A percentile compares a stretch with the other conserved stretches of the same genome.
Evolutionary conservation across 2,888 invertebrate genomes (phyloP).

Genomic region (Kryphioiulus occultus): DNA sequence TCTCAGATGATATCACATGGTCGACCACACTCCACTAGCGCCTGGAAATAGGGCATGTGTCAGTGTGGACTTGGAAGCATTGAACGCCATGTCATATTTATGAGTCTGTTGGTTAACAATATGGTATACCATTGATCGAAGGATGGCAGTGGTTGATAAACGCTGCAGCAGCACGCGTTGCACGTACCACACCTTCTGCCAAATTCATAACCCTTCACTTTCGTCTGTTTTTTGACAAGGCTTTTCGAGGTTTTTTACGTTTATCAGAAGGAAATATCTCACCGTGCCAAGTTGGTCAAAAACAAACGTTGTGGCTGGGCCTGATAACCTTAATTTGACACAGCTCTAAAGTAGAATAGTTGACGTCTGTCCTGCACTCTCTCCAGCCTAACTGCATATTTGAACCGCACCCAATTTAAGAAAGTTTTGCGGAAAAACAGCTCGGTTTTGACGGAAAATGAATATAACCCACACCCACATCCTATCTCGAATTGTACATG

Average conservation of each 20-base stretch:
- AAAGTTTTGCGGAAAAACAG: background rate
- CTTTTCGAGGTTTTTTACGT: background rate
- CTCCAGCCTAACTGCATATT: background rate
- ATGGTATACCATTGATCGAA: background rate
- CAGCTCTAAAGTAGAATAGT: constrained; percentile 2
- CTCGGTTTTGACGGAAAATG: background rate
- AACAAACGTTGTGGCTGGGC: background rate
- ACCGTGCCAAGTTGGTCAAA: constrained; percentile 26
- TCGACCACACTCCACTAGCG: background rate
- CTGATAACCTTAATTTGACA: constrained; percentile 29
- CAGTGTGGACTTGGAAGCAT: background rate
- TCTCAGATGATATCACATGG: background rate
- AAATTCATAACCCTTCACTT: constrained; percentile 24
- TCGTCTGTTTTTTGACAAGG: background rate
- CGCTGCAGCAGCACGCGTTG: background rate
- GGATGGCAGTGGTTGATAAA: background rate
- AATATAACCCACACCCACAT: background rate
- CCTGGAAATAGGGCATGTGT: background rate
- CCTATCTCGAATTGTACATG: background rate
- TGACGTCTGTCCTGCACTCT: constrained; percentile 15
- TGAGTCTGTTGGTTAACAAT: background rate
- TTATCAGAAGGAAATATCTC: constrained; percentile 17
- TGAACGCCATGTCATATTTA: background rate
- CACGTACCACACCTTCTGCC: background rate
- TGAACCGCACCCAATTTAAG: constrained; percentile 20